phyloP scores from a whole-genome alignment of 1,140 invertebrate species.

The Trissolcus basalis region DNA sequence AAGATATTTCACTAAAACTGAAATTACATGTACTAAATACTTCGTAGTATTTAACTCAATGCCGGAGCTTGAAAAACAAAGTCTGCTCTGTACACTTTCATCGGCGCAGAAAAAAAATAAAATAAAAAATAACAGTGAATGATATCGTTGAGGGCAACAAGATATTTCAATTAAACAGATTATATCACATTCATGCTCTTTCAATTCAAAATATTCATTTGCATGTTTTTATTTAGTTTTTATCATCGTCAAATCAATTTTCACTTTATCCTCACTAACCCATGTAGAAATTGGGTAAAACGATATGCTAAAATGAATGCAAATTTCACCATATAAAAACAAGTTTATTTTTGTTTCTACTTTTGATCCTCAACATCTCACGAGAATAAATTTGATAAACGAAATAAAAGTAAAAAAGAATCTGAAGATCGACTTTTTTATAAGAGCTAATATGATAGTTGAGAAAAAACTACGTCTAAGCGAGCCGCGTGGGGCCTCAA shows the following conservation, averaged over 20 bases:
- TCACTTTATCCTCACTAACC: too few relatives aligned
- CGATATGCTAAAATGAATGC: too few relatives aligned
- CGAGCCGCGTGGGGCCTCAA: conserved; percentile 40
- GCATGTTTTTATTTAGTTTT: not conserved
- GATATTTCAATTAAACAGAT: conserved; percentile 23
- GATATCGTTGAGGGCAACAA: conserved; percentile 36
- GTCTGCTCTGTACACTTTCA: conserved; percentile 4
- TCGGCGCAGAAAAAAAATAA: conserved; percentile 1
- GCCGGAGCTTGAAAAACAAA: conserved; percentile 34
- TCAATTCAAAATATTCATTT: conserved; percentile 14
- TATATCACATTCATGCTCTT: conserved; percentile 6
- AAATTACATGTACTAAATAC: conserved; percentile 46
- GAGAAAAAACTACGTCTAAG: conserved; percentile 52
- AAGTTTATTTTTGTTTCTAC: too few relatives aligned
- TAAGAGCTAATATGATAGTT: conserved; percentile 42
- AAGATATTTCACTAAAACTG: conserved; percentile 38
- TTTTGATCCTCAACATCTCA: too few relatives aligned
- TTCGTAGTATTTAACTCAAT: conserved; percentile 30
- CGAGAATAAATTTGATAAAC: too few relatives aligned
- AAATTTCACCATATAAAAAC: too few relatives aligned
- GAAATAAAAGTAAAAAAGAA: too few relatives aligned
- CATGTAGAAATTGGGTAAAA: too few relatives aligned
- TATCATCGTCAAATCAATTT: too few relatives aligned
- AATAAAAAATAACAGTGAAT: conserved; percentile 24
- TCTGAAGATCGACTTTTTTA: conserved; percentile 41